Evolutionary conservation across 2,113 vertebrate genomes (phyloP).

Genomic region (Colaptes auratus): DNA sequence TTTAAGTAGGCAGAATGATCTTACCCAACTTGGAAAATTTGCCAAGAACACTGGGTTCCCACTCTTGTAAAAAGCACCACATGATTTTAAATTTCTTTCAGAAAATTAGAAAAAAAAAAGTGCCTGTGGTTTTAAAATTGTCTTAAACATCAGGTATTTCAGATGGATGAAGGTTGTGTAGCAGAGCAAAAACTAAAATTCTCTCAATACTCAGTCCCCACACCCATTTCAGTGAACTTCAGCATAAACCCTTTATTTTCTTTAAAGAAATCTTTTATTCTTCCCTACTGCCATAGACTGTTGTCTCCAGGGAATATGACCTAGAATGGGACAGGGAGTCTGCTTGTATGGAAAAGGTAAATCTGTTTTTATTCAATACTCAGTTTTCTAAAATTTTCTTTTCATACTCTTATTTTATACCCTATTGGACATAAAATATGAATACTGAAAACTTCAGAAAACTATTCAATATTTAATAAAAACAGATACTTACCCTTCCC

Average conservation of each 20-base stretch:
- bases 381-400: constrained; percentile 73
- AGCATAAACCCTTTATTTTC: background rate
- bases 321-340: constrained; percentile 9
- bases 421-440: constrained; percentile 67
- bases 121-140: background rate
- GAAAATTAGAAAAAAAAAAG: background rate
- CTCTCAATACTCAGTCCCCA: background rate
- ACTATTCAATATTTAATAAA: constrained; percentile 67
- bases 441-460: constrained; percentile 73
- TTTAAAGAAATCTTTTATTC: background rate
- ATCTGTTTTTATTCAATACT: constrained; percentile 71
- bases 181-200: background rate
- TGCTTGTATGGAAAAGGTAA: constrained; percentile 1
- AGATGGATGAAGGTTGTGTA: background rate
- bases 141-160: background rate
- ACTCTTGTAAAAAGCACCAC: background rate
- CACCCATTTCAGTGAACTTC: background rate
- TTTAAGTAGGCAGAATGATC: constrained; percentile 51
- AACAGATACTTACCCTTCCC: constrained; percentile 66
- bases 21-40: constrained; percentile 21
- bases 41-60: background rate
- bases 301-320: background rate
- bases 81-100: background rate
- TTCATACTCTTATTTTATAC: constrained; percentile 72
- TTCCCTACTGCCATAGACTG: background rate